Base-by-base conservation (phyloP, 2,888 invertebrate genomes). In the Melieria crassipennis region DNA sequence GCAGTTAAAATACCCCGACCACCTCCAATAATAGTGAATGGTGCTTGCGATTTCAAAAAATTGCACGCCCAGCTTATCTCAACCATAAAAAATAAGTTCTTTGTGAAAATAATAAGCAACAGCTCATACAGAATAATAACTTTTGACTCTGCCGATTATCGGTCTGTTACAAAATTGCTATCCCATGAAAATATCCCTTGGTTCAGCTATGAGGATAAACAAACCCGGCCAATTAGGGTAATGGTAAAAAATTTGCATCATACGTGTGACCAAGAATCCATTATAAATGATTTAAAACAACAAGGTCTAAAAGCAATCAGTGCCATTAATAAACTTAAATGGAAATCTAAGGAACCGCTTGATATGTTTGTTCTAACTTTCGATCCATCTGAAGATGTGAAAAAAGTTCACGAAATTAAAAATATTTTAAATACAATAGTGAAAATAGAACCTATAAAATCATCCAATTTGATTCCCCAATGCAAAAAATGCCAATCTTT, bases 231-330 rank as follows among this genome's bases (percentile, higher is more conserved):
- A 5, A 68, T 68, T 10, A 68, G 62, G 62, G 68, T 68, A n/a
- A 61, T 68, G 42, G 50, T 61, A 5, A 68, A 68, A 60, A 68
- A 68, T 66, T 58, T 66, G 43, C 66, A 56, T 46, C 57, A 55
- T 52, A 30, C 52, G 7, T 30, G 55, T 30, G 7, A 16, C n/a
- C 11, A 42, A 7, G 56, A 55, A 66, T 56, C 56, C 4, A 66
- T 66, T 46, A 45, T 45, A 7, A 46, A 7, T 16, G 57, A 66
- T 46, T 45, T 66, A 56, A 55, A 56, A 7, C 16, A 6, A 0
- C 57, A 66, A 56, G 66, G 57, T 9, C 43, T 66, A 46, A 66
- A 57, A 56, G 46, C 4, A 61, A 61, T 61, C 4, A 61, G 61
- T 42, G 61, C 45, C 1, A 61, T 42, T 1, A 61, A 61, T 4